A percentile compares a stretch with the other conserved stretches of the same genome.
These are phyloP conservation scores for Orthosia cruda DNA, from an alignment of 2,888 invertebrate genomes.

Conservation along the genomic window DNA sequence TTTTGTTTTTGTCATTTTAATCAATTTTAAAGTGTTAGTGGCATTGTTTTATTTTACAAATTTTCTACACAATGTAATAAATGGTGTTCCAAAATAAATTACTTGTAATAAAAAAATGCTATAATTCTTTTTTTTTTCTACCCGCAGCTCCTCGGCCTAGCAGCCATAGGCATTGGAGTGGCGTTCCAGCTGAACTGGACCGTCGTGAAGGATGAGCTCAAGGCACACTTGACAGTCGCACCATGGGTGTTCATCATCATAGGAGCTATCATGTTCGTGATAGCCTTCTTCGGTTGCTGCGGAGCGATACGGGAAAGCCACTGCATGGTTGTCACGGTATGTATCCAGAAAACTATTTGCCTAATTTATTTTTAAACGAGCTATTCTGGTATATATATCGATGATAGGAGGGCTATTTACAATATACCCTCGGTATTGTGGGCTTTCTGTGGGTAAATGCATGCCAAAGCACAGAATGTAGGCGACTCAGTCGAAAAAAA, in stretches of 20 bases:
- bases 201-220: slow-evolving; percentile 86
- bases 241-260: slow-evolving; percentile 93
- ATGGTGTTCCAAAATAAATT: too few species aligned
- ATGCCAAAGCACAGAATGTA: too few species aligned
- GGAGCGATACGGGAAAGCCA: slow-evolving; percentile 97
- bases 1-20: too few species aligned
- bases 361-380: too few species aligned
- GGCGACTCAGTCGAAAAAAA: too few species aligned
- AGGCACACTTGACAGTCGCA: slow-evolving; percentile 90
- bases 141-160: slow-evolving; percentile 93
- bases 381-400: too few species aligned
- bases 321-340: slow-evolving; percentile 96
- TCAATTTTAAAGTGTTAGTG: too few species aligned
- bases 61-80: too few species aligned
- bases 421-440: too few species aligned
- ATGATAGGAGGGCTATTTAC: too few species aligned
- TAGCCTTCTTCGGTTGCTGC: slow-evolving; percentile 98
- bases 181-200: slow-evolving; percentile 92
- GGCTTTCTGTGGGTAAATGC: too few species aligned
- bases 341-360: slow-evolving; percentile 70
- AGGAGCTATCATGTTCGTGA: slow-evolving; percentile 94
- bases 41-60: too few species aligned
- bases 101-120: background rate
- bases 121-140: slow-evolving; percentile 72
- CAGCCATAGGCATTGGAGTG: slow-evolving; percentile 93